Evolutionary conservation across 2,888 invertebrate genomes (phyloP), one percentile per base, ranked within the genome.

Genomic region (Coenonympha glycerion): DNA sequence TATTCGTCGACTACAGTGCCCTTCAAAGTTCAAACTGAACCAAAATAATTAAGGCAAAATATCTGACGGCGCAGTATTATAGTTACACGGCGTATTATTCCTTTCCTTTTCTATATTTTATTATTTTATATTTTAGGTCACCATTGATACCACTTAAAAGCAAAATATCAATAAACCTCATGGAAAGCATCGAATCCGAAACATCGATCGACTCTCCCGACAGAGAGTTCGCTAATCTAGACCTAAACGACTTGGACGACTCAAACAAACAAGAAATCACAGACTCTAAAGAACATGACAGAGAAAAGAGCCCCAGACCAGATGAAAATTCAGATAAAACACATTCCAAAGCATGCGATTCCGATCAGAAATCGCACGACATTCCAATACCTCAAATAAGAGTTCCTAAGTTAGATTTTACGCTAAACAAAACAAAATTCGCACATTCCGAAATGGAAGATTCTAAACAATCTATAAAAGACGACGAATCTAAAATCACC

Each of bases 171-270:
- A 88, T 88, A 24, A 88, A 88, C 47, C 68, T 88, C 6, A 88
- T 88, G 87, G 88, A 88, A 55, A 87, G 87, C 49, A 87, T 87
- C 39, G 88, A 88, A 68, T 88, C 87, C 0, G 88, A 88, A 68
- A 83, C 87, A 0, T 88, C 88, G 0, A 80, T 86, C 41, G 87
- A 87, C 60, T 88, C 88, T 0, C 87, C 87, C 0, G 87, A 87
- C 28, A 73, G 75, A 58, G 87, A 87, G 59, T 85, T 84, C 30
- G 85, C 82, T 0, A 80, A 83, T 56, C 57, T 87, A 50, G 86
- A 87, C 56, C 65, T 87, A 0, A 85, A 86, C 53, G 85, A 85
- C 39, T 63, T 86, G 0, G 83, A 84, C 51, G 79, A 80, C 36
- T 77, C 75, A 31, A 79, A 85, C 44, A 79, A 67, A 60, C 39